Base-by-base conservation (phyloP, 2,113 vertebrate species). In the Halichoeres trimaculatus region DNA sequence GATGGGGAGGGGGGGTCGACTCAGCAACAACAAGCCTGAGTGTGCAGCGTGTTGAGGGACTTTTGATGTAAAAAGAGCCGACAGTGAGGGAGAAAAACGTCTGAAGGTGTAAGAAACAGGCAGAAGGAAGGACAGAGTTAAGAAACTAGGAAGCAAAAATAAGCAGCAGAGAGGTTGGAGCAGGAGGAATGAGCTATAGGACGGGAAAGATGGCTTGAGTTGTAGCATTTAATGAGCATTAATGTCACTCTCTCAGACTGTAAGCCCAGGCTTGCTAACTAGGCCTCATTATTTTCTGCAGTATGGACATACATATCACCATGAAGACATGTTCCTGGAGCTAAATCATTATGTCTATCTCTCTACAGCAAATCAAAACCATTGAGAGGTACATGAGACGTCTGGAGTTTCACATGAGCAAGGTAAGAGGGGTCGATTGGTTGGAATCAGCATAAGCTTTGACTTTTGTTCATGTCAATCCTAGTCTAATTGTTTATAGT, bases 321-420 rank as follows among this genome's bases (percentile, higher is more conserved):
- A 36, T 51, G 34, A 13, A 57, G 54, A 20, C 20, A 24, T 38
- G 47, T 47, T 55, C 14, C 43, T 35, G 16, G 4, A 9, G 13
- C 19, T 71, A 3, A 59, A 43, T 59, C 26, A 0, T 63, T 66
- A 17, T 41, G 23, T 26, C 0, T 78, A 16, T 81, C 50, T 74
- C 68, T 86, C 89, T 90, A 22, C 92, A 99, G 98, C 98, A 99
- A 99, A 99, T 99, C 82, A 99, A 99, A 95, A 93, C 94, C 0
- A 97, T 97, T 0, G 98, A 99, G 84, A 91, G 98, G 78, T 99
- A 98, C 88, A 96, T 98, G 94, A 95, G 98, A 71, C 96, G 97
- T 54, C 94, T 99, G 90, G 98, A 99, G 92, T 99, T 99, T 87
- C 98, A 99, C 91, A 98, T 99, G 43, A 99, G 98, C 89, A 98